phyloP scores from a whole-genome alignment of 2,888 invertebrate genomes.

The Neoaliturus tenellus region DNA sequence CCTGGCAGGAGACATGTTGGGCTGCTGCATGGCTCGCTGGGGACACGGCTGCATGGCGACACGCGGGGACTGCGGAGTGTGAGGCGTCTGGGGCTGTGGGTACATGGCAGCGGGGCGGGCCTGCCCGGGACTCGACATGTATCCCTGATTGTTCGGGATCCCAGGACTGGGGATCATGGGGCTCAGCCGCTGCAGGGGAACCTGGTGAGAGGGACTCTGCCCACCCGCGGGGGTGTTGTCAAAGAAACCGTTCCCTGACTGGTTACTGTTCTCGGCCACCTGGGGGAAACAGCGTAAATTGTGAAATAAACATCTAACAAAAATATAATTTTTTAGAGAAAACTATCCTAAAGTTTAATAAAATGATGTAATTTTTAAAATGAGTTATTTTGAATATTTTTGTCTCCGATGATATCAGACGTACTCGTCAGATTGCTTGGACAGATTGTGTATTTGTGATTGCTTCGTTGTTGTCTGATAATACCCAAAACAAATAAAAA shows the following conservation, averaged over 20 bases:
- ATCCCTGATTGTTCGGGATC: slow-evolving; percentile 62
- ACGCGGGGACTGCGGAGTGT: slow-evolving; percentile 15
- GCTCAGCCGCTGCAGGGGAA: slow-evolving; percentile 69
- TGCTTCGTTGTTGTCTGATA: too few relatives aligned
- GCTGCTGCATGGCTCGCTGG: slow-evolving; percentile 51
- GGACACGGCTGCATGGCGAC: slow-evolving; percentile 53
- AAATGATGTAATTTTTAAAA: too few relatives aligned
- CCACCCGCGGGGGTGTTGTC: slow-evolving; percentile 71
- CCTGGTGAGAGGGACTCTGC: slow-evolving; percentile 73
- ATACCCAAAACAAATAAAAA: too few relatives aligned
- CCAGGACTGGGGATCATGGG: slow-evolving; percentile 73
- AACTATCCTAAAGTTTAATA: too few relatives aligned
- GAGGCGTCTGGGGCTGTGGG: not conserved
- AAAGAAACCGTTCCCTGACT: slow-evolving; percentile 63
- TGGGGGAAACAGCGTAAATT: too few relatives aligned
- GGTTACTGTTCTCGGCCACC: slow-evolving; percentile 62
- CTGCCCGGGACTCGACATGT: not conserved
- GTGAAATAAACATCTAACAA: too few relatives aligned
- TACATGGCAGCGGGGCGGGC: slow-evolving; percentile 1
- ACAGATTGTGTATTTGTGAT: too few relatives aligned
- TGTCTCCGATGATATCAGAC: too few relatives aligned
- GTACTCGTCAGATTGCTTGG: too few relatives aligned
- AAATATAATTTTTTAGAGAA: too few relatives aligned
- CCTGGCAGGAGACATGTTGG: slow-evolving; percentile 39
- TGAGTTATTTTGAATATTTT: too few relatives aligned